Conservation (phyloP, 1,140 invertebrate genomes). For the Holcopasites calliopsidis region DNA sequence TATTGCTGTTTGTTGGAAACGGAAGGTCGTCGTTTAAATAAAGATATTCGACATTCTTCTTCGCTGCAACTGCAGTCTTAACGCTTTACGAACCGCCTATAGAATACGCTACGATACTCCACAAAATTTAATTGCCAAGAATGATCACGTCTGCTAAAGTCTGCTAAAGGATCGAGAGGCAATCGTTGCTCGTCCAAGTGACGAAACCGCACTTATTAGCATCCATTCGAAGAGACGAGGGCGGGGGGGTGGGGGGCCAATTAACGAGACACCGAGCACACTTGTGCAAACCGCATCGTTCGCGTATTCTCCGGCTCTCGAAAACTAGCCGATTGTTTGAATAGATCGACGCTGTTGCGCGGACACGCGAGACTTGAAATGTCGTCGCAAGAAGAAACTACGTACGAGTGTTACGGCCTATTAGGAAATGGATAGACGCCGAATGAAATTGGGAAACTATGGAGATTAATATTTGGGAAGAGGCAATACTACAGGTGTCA, state of each 20-base stretch:
- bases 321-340: conserved; percentile 18
- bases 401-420: too few species aligned
- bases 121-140: too few species aligned
- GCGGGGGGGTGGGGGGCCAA: too few species aligned
- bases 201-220: conserved; percentile 62
- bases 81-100: background rate
- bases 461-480: too few species aligned
- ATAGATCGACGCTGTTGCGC: conserved; percentile 22
- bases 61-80: background rate
- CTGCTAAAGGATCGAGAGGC: background rate
- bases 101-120: background rate
- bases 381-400: too few species aligned
- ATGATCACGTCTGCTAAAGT: too few species aligned
- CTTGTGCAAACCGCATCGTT: conserved; percentile 66
- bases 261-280: conserved; percentile 62
- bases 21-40: conserved; percentile 36
- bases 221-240: conserved; percentile 46
- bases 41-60: conserved; percentile 4
- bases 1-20: conserved; percentile 21
- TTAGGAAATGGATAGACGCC: too few species aligned
- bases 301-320: conserved; percentile 28
- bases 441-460: too few species aligned
- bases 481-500: too few species aligned
- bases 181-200: background rate
- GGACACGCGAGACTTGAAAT: too few species aligned